A percentile compares a stretch with the other conserved stretches of the same genome.
These are phyloP conservation scores for Cynopterus sphinx DNA, from an alignment of 2,797 vertebrate genomes.

Conservation along the genomic window DNA sequence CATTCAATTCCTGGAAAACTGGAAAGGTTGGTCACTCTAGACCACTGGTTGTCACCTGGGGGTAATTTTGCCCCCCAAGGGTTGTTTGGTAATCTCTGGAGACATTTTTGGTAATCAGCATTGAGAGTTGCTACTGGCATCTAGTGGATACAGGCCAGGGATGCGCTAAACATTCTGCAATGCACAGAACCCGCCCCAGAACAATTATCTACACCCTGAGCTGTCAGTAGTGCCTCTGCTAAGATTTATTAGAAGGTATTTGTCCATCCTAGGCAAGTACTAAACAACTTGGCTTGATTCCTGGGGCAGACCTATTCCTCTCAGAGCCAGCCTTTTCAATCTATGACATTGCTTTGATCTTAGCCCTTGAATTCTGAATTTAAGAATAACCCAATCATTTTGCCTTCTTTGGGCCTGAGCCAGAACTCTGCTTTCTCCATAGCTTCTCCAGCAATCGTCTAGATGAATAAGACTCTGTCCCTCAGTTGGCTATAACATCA, in stretches of 20 bases:
- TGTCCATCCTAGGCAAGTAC: background rate
- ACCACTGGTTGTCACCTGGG: background rate
- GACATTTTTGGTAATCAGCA: background rate
- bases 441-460: background rate
- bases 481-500: background rate
- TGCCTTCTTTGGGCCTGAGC: background rate
- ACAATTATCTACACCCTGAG: no score
- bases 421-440: background rate
- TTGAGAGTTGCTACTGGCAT: background rate
- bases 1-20: background rate
- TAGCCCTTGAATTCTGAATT: background rate
- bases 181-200: fast-evolving
- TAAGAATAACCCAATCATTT: background rate
- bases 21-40: background rate
- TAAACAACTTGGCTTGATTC: background rate
- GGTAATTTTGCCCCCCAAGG: fast-evolving
- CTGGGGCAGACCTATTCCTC: background rate
- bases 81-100: background rate
- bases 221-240: background rate
- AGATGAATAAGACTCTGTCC: background rate
- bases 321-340: background rate
- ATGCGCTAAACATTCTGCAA: background rate
- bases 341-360: background rate
- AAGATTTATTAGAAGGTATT: background rate
- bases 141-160: background rate